phyloP scores from a whole-genome alignment of 2,797 vertebrate species.

The Amniataba percoides region DNA sequence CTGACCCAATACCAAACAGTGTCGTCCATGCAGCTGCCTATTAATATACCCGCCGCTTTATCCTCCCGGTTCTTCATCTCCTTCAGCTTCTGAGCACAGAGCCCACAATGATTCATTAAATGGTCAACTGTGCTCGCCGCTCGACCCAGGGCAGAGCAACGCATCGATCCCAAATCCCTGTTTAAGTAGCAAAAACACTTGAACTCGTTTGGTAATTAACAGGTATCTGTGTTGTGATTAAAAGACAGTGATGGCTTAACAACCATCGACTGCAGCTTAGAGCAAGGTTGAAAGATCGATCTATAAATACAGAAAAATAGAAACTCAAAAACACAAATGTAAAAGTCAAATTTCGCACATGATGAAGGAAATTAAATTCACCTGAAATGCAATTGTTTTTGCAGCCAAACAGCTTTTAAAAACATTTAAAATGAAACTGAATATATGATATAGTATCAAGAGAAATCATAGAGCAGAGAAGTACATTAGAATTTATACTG shows the following conservation, averaged over 20 bases:
- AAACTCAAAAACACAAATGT: constrained; percentile 43
- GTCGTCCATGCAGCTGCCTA: constrained; percentile 81
- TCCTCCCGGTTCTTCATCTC: constrained; percentile 73
- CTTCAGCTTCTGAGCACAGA: constrained; percentile 56
- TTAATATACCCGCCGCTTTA: constrained; percentile 82
- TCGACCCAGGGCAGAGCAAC: constrained; percentile 69
- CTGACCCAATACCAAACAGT: constrained; percentile 84
- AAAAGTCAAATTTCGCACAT: constrained; percentile 39
- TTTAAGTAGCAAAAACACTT: constrained; percentile 86
- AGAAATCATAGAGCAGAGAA: constrained; percentile 17
- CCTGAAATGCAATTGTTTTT: constrained; percentile 8
- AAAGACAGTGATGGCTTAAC: constrained; percentile 82
- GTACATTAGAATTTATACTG: constrained; percentile 9
- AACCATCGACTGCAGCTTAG: constrained; percentile 85
- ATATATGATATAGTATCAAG: background rate
- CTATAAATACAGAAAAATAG: constrained; percentile 69
- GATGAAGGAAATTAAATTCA: constrained; percentile 15
- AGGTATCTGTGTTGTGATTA: constrained; percentile 89
- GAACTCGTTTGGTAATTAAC: constrained; percentile 88
- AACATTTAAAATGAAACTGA: constrained; percentile 16
- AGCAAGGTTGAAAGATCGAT: constrained; percentile 82
- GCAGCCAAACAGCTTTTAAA: background rate
- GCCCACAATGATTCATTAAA: constrained; percentile 79
- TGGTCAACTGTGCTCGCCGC: constrained; percentile 67
- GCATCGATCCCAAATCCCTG: constrained; percentile 84